A percentile compares a stretch with the other conserved stretches of the same genome.
These are phyloP conservation scores for Pelecanoides urinatrix DNA, from an alignment of 2,113 vertebrate genomes.

Conservation along the genomic window DNA sequence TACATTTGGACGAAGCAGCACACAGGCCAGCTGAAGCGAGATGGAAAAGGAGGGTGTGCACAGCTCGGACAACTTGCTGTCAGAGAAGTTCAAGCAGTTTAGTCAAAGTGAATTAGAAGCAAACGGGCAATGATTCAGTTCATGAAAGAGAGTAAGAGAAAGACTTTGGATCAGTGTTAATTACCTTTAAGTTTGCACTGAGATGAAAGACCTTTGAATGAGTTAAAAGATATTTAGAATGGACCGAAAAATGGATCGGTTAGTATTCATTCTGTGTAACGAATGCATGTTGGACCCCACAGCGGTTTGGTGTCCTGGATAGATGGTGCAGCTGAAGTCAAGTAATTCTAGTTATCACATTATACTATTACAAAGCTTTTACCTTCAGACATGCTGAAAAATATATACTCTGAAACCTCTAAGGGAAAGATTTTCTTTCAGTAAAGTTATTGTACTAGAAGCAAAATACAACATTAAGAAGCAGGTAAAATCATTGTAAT, in stretches of 20 bases:
- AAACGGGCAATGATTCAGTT: not conserved
- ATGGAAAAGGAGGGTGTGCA: not conserved
- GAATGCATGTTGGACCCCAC: not conserved
- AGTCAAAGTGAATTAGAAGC: not conserved
- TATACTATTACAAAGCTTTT: not conserved
- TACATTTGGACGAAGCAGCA: not conserved
- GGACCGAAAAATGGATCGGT: not conserved
- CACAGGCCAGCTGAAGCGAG: not conserved
- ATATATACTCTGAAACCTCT: not conserved
- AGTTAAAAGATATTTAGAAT: not conserved
- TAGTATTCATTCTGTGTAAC: not conserved
- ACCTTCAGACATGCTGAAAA: not conserved
- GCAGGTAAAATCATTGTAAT: not conserved
- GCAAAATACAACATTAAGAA: not conserved
- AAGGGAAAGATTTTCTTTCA: not conserved
- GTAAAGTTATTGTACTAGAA: not conserved
- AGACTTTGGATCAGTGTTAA: not conserved
- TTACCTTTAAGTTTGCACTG: not conserved
- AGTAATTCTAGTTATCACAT: not conserved
- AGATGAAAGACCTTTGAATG: not conserved
- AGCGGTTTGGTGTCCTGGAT: not conserved
- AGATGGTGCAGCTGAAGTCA: not conserved
- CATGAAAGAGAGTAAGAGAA: not conserved
- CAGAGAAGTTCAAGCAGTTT: not conserved
- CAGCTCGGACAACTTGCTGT: not conserved